Percentiles rank a stretch among this genome's conserved stretches.
These are phyloP conservation scores for Chunga burmeisteri DNA, from an alignment of 2,113 vertebrate genomes.

Conservation along the genomic window DNA sequence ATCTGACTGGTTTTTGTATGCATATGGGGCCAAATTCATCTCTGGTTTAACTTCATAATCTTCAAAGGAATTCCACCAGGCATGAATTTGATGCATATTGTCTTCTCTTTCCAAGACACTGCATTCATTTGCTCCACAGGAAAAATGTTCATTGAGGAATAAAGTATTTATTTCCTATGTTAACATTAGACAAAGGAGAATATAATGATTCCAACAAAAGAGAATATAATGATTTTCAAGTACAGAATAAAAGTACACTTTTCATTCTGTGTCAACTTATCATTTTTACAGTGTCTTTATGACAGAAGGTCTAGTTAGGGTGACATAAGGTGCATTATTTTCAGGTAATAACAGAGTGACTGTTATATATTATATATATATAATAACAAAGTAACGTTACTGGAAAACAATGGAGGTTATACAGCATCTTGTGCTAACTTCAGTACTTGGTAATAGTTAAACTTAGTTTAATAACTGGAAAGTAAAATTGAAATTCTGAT, in stretches of 20 bases:
- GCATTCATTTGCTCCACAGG: slow-evolving; percentile 4
- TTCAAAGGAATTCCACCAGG: neutral
- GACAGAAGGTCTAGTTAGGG: slow-evolving; percentile 14
- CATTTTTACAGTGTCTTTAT: neutral
- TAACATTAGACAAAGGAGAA: slow-evolving; percentile 13
- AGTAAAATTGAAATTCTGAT: neutral
- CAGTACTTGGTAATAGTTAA: neutral
- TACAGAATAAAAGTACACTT: neutral
- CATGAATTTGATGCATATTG: neutral
- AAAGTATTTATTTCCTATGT: neutral
- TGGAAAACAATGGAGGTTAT: slow-evolving; percentile 13
- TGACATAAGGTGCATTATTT: slow-evolving; percentile 50
- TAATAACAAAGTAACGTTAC: neutral
- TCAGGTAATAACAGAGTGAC: slow-evolving; percentile 17
- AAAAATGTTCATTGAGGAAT: neutral
- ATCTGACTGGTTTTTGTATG: neutral
- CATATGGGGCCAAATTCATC: neutral
- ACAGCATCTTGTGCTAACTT: neutral
- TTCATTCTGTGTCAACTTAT: slow-evolving; percentile 15
- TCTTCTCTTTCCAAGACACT: slow-evolving; percentile 22
- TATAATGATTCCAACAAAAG: slow-evolving; percentile 34
- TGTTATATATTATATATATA: too few relatives aligned
- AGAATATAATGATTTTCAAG: slow-evolving; percentile 29
- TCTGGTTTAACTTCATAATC: neutral
- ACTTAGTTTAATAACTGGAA: neutral